phyloP scores from a whole-genome alignment of 2,113 vertebrate species.

The Apaloderma vittatum region DNA sequence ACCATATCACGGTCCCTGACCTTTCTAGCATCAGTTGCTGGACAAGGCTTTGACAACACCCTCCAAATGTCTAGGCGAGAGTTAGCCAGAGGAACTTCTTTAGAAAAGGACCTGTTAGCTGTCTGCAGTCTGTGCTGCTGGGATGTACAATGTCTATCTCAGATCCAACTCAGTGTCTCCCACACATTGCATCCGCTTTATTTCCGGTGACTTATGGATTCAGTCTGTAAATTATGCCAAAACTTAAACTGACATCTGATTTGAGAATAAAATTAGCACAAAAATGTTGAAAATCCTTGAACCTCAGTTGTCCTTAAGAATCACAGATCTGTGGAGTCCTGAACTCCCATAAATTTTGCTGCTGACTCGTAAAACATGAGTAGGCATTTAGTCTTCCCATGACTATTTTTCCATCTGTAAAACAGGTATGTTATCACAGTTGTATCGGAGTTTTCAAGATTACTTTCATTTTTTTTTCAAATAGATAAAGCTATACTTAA shows the following conservation, averaged over 20 bases:
- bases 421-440: neutral
- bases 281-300: neutral
- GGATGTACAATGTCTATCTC: neutral
- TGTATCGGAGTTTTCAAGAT: neutral
- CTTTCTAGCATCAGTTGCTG: neutral
- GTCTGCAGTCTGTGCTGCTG: neutral
- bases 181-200: neutral
- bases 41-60: neutral
- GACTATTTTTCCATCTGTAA: neutral
- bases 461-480: neutral
- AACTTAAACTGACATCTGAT: neutral
- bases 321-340: neutral
- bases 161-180: neutral
- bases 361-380: neutral
- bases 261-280: neutral
- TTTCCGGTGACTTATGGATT: neutral
- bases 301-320: neutral
- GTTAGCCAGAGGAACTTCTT: neutral
- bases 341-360: neutral
- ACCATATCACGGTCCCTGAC: accelerated
- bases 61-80: neutral
- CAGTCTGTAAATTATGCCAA: neutral
- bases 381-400: neutral
- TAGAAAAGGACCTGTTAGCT: neutral
- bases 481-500: neutral